phyloP scores from a whole-genome alignment of 2,797 vertebrate genomes.

The Pangasius mekongensis region DNA sequence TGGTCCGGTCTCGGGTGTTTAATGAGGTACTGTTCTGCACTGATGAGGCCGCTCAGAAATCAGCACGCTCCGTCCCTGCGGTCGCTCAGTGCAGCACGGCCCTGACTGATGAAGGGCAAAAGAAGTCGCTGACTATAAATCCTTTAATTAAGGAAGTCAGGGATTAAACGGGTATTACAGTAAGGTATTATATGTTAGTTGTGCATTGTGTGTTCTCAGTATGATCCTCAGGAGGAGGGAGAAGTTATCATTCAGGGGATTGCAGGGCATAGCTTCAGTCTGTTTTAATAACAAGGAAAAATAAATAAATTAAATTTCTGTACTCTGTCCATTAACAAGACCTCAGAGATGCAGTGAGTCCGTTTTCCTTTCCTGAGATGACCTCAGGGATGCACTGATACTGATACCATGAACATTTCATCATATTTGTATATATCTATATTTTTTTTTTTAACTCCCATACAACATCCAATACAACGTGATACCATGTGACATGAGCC shows the following conservation, averaged over 20 bases:
- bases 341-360: not conserved
- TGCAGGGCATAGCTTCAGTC: not conserved
- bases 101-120: slow-evolving; percentile 7
- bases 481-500: not conserved
- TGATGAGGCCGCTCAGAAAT: not conserved
- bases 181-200: not conserved
- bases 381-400: not conserved
- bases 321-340: not conserved
- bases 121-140: slow-evolving; percentile 17
- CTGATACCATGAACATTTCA: not conserved
- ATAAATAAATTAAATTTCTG: not conserved
- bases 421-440: too few species aligned
- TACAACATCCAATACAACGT: not conserved
- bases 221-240: not conserved
- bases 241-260: not conserved
- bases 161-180: slow-evolving; percentile 13
- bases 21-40: not conserved
- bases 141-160: slow-evolving; percentile 41
- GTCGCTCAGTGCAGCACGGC: not conserved
- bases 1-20: not conserved
- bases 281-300: not conserved
- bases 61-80: not conserved
- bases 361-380: not conserved
- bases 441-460: too few species aligned
- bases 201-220: not conserved